phyloP scores from a whole-genome alignment of 1,140 invertebrate species.

The Goniozus legneri region DNA sequence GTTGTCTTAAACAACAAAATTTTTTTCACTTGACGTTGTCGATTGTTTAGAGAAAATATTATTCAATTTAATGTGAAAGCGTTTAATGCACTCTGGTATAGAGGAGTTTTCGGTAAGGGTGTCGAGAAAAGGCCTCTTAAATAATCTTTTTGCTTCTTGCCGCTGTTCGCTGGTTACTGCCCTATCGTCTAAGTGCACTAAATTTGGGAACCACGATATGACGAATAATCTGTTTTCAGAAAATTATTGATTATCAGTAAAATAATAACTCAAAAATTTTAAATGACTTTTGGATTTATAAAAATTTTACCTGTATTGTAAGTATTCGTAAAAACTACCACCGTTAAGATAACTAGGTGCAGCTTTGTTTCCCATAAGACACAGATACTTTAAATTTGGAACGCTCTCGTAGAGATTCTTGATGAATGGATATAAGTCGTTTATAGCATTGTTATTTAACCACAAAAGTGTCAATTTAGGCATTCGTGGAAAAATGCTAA shows the following conservation, averaged over 20 bases:
- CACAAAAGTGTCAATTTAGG: slow-evolving; percentile 69
- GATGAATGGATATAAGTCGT: slow-evolving; percentile 68
- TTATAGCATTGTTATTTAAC: slow-evolving; percentile 74
- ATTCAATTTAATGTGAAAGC: slow-evolving; percentile 34
- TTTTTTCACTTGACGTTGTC: slow-evolving; percentile 20
- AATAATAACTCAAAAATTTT: not conserved
- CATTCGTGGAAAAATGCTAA: slow-evolving; percentile 64
- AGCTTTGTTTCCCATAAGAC: slow-evolving; percentile 75
- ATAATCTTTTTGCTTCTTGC: slow-evolving; percentile 60
- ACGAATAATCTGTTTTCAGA: slow-evolving; percentile 61
- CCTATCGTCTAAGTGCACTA: slow-evolving; percentile 66
- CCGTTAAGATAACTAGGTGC: slow-evolving; percentile 73
- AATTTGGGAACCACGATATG: slow-evolving; percentile 64
- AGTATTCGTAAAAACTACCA: slow-evolving; percentile 70
- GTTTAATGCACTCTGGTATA: slow-evolving; percentile 39
- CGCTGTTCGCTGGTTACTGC: slow-evolving; percentile 61
- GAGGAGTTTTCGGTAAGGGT: slow-evolving; percentile 29
- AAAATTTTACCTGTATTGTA: slow-evolving; percentile 73
- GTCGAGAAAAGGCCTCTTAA: slow-evolving; percentile 59
- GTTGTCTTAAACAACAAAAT: slow-evolving; percentile 35
- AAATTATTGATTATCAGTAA: slow-evolving; percentile 8
- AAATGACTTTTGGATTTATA: slow-evolving; percentile 10
- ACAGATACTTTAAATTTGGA: slow-evolving; percentile 66
- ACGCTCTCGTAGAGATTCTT: slow-evolving; percentile 62
- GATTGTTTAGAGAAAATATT: slow-evolving; percentile 30